Base-by-base conservation (phyloP, 2,888 invertebrate species). In the Dynastes tityus region DNA sequence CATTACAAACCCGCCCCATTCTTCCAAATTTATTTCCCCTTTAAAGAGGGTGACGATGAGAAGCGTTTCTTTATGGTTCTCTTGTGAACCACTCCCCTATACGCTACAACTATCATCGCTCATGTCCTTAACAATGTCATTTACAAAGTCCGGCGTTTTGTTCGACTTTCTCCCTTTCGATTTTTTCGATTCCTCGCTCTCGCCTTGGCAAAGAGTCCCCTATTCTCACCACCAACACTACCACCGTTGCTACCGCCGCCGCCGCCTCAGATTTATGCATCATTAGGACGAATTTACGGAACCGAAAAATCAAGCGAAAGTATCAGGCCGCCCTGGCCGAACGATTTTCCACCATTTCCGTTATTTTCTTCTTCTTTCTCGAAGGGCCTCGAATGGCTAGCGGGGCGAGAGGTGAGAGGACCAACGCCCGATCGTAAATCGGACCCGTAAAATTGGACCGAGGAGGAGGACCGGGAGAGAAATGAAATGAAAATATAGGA, bases 271-370 rank as follows among this genome's bases (percentile, higher is more conserved):
- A 73, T 73, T 73, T 73, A 73, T 73, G 73, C 73, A 73, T 73
- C 73, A 73, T 73, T 73, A 73, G 73, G 73, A 40, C 22, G 73
- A 73, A 73, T 73, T 73, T 73, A 73, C 58, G 73, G 73, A 73
- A 73, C 73, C 73, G 73, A 73, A 73, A 73, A 73, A 73, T 58
- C 73, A 40, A 73, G 73, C 58, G 73, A 73, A 73, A 58, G 73
- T 58, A 58, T 73, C 73, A 37, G 73, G 67, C 3, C 49, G 29
- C 58, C 16, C n/a, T 29, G 29, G 53, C 53, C 40, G 29, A 51
- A 22, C 22, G 55, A 58, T 58, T 58, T 58, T 58, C 27, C 55
- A 16, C 16, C 11, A 49, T 67, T 67, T 67, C 53, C 70, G 70
- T 70, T 70, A 70, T 70, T 70, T 70, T 70, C 70, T 27, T 53